Evolutionary conservation across 2,797 vertebrate genomes (phyloP).

Genomic region (Enteromius treurensis): DNA sequence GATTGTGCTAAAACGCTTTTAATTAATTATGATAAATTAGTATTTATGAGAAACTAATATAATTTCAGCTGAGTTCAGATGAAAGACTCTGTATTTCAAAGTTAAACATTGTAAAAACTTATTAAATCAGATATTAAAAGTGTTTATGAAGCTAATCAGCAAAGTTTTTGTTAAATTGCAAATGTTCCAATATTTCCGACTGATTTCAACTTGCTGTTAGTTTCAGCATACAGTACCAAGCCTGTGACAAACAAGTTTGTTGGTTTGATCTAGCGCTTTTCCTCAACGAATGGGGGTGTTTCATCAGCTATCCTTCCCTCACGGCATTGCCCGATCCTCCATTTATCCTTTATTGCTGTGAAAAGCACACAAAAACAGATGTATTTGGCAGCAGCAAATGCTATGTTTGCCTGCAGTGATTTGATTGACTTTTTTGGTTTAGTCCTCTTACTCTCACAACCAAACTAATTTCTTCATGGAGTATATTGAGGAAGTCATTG

Average conservation of each 20-base stretch:
- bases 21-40: constrained; percentile 26
- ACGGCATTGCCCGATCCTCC: neutral
- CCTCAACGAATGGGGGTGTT: neutral
- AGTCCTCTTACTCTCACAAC: neutral
- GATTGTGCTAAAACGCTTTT: constrained; percentile 26
- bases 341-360: neutral
- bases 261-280: neutral
- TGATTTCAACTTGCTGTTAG: neutral
- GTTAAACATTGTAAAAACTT: neutral
- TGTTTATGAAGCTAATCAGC: neutral
- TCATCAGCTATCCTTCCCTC: neutral
- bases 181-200: neutral
- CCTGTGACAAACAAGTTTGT: neutral
- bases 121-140: neutral
- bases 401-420: neutral
- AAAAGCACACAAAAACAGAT: neutral
- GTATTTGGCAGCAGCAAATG: neutral
- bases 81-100: constrained; percentile 5
- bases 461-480: neutral
- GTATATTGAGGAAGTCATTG: neutral
- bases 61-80: constrained; percentile 3
- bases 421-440: constrained; percentile 10
- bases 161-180: neutral
- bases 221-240: neutral
- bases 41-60: constrained; percentile 20